These are phyloP conservation scores for Volucella inanis DNA, from an alignment of 2,888 invertebrate species.

Conservation along the genomic window DNA sequence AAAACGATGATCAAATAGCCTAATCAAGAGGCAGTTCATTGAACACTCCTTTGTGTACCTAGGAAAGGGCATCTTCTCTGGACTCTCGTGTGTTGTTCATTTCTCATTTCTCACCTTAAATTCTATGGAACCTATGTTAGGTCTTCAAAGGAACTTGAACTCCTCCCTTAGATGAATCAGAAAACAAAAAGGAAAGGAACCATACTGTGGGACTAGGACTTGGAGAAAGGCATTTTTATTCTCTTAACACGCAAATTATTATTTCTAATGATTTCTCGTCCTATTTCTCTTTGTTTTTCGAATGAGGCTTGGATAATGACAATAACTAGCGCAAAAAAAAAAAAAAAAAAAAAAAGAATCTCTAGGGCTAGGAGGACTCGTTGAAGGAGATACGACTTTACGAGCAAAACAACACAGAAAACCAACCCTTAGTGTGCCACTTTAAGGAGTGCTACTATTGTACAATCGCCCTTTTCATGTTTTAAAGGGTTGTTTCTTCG, in stretches of 20 bases:
- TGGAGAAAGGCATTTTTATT: too few species aligned
- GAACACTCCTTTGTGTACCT: slow-evolving; percentile 35
- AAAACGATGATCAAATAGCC: slow-evolving; percentile 45
- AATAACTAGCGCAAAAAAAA: slow-evolving; percentile 24
- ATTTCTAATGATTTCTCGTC: neutral
- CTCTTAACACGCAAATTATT: slow-evolving; percentile 29
- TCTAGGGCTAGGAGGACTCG: neutral
- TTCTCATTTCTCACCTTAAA: slow-evolving; percentile 33
- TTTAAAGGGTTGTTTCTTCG: slow-evolving; percentile 35
- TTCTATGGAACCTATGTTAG: slow-evolving; percentile 18
- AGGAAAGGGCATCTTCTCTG: neutral
- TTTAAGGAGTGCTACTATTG: slow-evolving; percentile 44
- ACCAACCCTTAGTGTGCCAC: slow-evolving; percentile 27
- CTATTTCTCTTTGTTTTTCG: slow-evolving; percentile 3
- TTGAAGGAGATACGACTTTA: slow-evolving; percentile 9
- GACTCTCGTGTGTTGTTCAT: slow-evolving; percentile 24
- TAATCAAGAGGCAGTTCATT: slow-evolving; percentile 41
- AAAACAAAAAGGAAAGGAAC: neutral
- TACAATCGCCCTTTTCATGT: neutral
- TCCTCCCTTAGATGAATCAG: neutral
- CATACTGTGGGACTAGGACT: neutral
- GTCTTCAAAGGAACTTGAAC: neutral
- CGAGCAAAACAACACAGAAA: neutral
- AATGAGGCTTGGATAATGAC: slow-evolving; percentile 11
- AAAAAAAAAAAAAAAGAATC: slow-evolving; percentile 1